Evolutionary conservation across 2,113 vertebrate species (phyloP).

Genomic region (Poeciliopsis prolifica): DNA sequence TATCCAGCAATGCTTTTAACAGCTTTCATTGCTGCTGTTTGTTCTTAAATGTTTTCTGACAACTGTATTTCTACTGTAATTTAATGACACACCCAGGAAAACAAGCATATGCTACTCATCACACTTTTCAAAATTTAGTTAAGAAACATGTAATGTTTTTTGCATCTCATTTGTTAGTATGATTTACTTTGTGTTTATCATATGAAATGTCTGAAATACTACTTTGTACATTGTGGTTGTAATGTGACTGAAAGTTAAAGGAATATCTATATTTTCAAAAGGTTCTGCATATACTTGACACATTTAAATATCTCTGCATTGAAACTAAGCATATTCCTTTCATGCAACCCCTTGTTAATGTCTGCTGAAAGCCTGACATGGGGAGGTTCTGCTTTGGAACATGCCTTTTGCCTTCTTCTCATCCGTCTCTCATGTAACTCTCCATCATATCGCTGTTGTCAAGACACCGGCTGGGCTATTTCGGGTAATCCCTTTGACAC

Average conservation of each 20-base stretch:
- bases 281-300: neutral
- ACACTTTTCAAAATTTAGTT: neutral
- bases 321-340: neutral
- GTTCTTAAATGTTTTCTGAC: neutral
- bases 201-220: neutral
- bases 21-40: too few species aligned
- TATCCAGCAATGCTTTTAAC: too few species aligned
- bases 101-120: neutral
- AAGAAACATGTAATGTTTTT: too few species aligned
- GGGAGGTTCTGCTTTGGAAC: conserved; percentile 19
- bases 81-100: neutral
- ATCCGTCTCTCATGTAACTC: conserved; percentile 47
- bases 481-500: conserved; percentile 68
- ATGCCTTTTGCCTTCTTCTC: conserved; percentile 31
- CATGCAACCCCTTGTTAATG: conserved; percentile 9
- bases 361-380: conserved; percentile 17
- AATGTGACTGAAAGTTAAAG: neutral
- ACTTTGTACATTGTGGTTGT: neutral
- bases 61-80: neutral
- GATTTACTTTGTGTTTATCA: neutral
- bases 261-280: neutral
- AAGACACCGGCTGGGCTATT: conserved; percentile 65
- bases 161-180: neutral
- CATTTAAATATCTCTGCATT: neutral
- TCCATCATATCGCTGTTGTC: conserved; percentile 43